A percentile compares a stretch with the other conserved stretches of the same genome.
phyloP scores from a whole-genome alignment of 2,113 vertebrate genomes.

The Atlantisia rogersi region DNA sequence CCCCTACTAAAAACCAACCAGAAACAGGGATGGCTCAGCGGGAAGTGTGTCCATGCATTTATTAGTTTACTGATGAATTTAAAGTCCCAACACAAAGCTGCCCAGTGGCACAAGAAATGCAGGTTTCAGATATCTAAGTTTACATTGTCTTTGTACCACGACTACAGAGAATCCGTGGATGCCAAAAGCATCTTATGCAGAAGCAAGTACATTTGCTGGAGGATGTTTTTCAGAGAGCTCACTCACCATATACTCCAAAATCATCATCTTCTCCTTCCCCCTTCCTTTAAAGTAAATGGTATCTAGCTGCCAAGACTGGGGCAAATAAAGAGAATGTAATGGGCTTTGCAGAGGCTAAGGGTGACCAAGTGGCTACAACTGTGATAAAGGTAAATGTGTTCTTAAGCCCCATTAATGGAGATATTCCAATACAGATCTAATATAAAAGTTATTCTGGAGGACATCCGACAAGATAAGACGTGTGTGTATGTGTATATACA shows the following conservation, averaged over 20 bases:
- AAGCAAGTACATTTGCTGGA: not conserved
- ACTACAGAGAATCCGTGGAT: not conserved
- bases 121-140: not conserved
- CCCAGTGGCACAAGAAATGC: not conserved
- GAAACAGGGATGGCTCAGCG: not conserved
- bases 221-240: not conserved
- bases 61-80: not conserved
- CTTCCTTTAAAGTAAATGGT: not conserved
- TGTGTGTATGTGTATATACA: not conserved
- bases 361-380: not conserved
- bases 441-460: not conserved
- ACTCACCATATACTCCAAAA: not conserved
- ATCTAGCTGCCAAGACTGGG: not conserved
- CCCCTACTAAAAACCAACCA: not conserved
- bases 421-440: not conserved
- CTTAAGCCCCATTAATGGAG: not conserved
- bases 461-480: not conserved
- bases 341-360: not conserved
- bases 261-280: not conserved
- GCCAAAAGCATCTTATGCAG: not conserved
- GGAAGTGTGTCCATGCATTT: accelerated
- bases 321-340: not conserved
- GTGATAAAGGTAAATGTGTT: not conserved
- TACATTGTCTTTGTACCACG: accelerated
- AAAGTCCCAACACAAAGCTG: not conserved